Base-by-base conservation (phyloP, 1,140 invertebrate species). In the Drosophila bifasciata region DNA sequence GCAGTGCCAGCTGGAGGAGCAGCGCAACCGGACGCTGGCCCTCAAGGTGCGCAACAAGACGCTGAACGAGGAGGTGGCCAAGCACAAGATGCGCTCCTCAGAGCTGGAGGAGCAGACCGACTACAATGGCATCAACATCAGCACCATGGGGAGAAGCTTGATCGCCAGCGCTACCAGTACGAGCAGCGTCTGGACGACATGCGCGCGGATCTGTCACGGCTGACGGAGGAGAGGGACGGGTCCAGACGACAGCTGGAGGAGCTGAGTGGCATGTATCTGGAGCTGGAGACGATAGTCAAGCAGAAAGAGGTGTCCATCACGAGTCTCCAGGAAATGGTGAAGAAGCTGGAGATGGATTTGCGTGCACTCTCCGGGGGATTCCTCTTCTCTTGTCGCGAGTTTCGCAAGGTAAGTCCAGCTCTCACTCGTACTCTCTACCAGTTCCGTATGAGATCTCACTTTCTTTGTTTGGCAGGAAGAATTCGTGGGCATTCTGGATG, bases 181-280 rank as follows among this genome's bases (percentile, higher is more conserved):
- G 90, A 91, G 52, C 55, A 56, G 13, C 78, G 89, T 0, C 46
- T 93, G 21, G 92, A 93, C 15, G 92, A 93, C 0, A 67, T 93
- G 5, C 94, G 93, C 51, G 93, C 92, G 41, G 95, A 94, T 86
- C 64, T 94, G 8, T 53, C 85, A 6, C 75, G 91, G 8, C 21
- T 89, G 2, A 58, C 73, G 3, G 75, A 91, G 32, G 71, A 91
- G 5, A 71, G 71, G 11, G 71, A 84, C 21, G 64, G 55, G 1
- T 51, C 72, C 9, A 57, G 55, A 1, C 62, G 83, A 0, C 76
- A 88, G 21, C 68, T 75, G 58, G 81, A 81, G 2, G 81, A 90
- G 63, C 36, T 90, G 17, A 70, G 76, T 11, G 59, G 63, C 17
- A 81, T 91, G 70, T 61, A 90, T 19, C 44, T 89, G 15, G 89